phyloP scores from a whole-genome alignment of 2,113 vertebrate genomes.

The Xenotilapia caudafasciata region DNA sequence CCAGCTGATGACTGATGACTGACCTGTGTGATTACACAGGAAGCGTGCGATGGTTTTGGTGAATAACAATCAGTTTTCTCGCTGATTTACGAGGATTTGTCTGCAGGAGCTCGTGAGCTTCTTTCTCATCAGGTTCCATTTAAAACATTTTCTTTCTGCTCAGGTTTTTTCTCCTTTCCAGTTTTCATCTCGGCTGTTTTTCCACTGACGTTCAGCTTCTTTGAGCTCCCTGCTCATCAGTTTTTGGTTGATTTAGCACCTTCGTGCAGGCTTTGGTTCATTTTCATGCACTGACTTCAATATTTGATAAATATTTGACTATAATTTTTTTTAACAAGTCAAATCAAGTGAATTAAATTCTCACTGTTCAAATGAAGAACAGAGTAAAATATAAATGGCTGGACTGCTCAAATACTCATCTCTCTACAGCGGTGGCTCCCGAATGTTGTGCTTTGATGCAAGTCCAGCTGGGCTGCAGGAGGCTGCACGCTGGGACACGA shows the following conservation, averaged over 20 bases:
- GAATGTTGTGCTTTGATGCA: rapidly evolving
- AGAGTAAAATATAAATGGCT: not conserved
- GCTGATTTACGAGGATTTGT: not conserved
- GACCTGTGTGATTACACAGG: not conserved
- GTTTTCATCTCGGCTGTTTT: not conserved
- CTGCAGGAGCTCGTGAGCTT: not conserved
- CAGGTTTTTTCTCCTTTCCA: not conserved
- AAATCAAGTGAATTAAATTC: rapidly evolving
- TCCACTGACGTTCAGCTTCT: not conserved
- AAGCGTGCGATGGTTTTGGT: rapidly evolving
- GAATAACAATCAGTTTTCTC: not conserved
- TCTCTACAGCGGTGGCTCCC: rapidly evolving
- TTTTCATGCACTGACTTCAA: not conserved
- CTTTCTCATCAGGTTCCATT: not conserved
- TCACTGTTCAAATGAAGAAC: rapidly evolving
- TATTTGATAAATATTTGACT: not conserved
- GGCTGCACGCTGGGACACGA: rapidly evolving
- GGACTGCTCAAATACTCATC: not conserved
- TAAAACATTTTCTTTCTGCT: not conserved
- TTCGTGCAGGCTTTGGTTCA: not conserved
- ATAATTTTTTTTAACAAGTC: not conserved
- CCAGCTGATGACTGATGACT: not conserved
- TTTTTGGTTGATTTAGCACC: not conserved
- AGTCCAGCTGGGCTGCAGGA: not conserved
- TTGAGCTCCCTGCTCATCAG: not conserved